phyloP scores from a whole-genome alignment of 2,888 invertebrate species.

The Anthophora plumipes region DNA sequence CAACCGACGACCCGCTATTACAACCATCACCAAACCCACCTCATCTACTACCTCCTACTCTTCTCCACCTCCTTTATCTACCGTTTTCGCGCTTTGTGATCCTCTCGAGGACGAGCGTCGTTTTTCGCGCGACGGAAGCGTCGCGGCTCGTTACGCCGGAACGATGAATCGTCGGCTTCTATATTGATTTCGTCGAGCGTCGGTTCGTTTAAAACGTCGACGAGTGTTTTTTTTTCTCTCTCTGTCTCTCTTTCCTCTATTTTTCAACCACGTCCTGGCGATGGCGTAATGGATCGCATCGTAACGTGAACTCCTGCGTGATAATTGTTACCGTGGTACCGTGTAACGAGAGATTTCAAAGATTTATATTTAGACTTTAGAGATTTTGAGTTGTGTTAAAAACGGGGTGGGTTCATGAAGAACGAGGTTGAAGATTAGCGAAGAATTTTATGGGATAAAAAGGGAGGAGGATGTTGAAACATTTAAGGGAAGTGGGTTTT shows the following conservation, averaged over 20 bases:
- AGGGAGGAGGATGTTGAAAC: not conserved
- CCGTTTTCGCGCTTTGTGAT: constrained; percentile 12
- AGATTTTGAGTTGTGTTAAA: too few relatives aligned
- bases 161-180: not conserved
- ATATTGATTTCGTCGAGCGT: constrained; percentile 13
- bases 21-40: not conserved
- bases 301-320: too few relatives aligned
- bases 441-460: not conserved
- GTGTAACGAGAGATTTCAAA: too few relatives aligned
- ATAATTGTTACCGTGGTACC: too few relatives aligned
- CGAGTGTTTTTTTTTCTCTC: not conserved
- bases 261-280: not conserved
- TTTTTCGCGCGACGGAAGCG: constrained; percentile 16
- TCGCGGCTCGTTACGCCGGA: constrained; percentile 12
- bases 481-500: not conserved
- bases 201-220: not conserved
- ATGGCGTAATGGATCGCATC: not conserved
- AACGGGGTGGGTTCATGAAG: too few relatives aligned
- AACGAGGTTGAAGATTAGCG: too few relatives aligned
- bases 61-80: too few relatives aligned
- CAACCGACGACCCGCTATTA: constrained; percentile 9
- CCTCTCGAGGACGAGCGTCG: not conserved
- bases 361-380: too few relatives aligned
- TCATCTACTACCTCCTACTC: too few relatives aligned
- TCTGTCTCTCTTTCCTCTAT: not conserved